phyloP scores from a whole-genome alignment of 2,888 invertebrate genomes.

The Mycalesis mineus region DNA sequence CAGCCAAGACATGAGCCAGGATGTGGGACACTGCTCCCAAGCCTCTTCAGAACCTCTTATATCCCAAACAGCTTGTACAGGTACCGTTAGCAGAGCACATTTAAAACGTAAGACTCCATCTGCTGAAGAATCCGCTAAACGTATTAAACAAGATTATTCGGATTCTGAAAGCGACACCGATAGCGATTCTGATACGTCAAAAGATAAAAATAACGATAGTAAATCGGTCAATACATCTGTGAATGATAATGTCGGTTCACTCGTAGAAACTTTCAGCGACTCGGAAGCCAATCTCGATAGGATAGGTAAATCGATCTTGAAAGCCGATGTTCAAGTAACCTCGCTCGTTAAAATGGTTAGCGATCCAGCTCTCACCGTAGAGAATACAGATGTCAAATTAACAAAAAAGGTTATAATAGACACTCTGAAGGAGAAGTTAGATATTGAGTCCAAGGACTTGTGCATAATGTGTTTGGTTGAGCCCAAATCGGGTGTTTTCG shows the following conservation, averaged over 20 bases:
- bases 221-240: neutral
- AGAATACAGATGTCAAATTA: conserved; percentile 27
- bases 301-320: conserved; percentile 11
- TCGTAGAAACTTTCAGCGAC: conserved; percentile 26
- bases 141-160: conserved; percentile 37
- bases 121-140: conserved; percentile 46
- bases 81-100: neutral
- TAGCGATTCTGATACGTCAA: no score
- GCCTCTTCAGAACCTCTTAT: conserved; percentile 3
- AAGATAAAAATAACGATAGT: neutral
- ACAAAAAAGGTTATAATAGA: neutral
- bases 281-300: conserved; percentile 33
- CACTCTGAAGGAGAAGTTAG: conserved; percentile 41
- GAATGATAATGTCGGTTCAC: neutral
- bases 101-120: conserved; percentile 46
- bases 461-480: conserved; percentile 81
- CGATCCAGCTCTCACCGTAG: conserved; percentile 60
- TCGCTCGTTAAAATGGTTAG: conserved; percentile 62
- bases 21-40: neutral
- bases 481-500: conserved; percentile 83
- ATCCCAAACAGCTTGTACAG: neutral
- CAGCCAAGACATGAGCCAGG: conserved; percentile 45
- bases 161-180: neutral
- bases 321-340: conserved; percentile 34
- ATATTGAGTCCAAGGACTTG: conserved; percentile 32